A percentile compares a stretch with the other conserved stretches of the same genome.
phyloP scores from a whole-genome alignment of 2,797 vertebrate species.

The Enteromius mattozi region DNA sequence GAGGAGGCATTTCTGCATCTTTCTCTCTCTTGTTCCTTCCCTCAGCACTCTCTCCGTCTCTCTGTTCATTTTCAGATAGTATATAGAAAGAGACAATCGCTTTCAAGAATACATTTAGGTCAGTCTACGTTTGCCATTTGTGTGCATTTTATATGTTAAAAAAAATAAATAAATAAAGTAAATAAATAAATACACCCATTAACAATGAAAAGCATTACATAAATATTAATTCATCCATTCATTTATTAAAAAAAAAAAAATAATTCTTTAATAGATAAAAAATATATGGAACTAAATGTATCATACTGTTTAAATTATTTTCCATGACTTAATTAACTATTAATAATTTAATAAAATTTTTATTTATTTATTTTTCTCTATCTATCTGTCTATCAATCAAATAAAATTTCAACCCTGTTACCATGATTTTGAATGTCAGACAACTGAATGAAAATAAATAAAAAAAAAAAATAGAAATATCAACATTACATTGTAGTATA shows the following conservation, averaged over 20 bases:
- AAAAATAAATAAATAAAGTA: background rate
- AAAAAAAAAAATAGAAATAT: background rate
- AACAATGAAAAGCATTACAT: background rate
- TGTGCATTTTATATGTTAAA: background rate
- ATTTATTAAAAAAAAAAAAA: background rate
- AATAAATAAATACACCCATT: no score
- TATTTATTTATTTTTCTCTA: no score
- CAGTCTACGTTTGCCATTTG: background rate
- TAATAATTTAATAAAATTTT: no score
- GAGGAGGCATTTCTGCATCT: constrained; percentile 83
- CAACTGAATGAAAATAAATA: background rate
- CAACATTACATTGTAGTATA: background rate
- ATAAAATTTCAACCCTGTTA: background rate
- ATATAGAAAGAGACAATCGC: constrained; percentile 83
- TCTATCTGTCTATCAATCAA: no score
- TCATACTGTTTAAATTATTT: no score
- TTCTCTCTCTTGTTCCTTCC: constrained; percentile 69
- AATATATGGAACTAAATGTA: background rate
- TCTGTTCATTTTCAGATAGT: constrained; percentile 75
- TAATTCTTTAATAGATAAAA: no score
- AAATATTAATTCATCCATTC: background rate
- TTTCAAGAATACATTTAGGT: constrained; percentile 89
- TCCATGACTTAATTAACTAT: no score
- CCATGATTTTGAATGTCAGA: background rate
- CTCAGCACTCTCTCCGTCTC: constrained; percentile 55